These are phyloP conservation scores for Ammodytes dubius DNA, from an alignment of 2,113 vertebrate genomes.

Conservation along the genomic window DNA sequence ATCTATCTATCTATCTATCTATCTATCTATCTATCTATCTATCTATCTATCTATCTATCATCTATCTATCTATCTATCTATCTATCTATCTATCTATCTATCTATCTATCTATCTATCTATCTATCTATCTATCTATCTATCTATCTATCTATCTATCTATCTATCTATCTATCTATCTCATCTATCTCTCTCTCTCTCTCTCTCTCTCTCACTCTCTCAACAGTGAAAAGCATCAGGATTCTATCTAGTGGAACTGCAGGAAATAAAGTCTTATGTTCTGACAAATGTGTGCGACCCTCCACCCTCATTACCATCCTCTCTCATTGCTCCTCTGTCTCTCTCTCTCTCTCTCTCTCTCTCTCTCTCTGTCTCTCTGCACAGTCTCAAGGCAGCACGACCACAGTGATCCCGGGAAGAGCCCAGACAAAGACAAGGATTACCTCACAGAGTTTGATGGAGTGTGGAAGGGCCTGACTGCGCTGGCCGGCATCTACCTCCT, in stretches of 20 bases:
- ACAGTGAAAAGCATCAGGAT: neutral
- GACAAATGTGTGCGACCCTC: neutral
- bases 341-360: neutral
- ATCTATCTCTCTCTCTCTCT: too few relatives aligned
- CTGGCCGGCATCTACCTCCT: constrained; percentile 96
- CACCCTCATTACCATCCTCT: neutral
- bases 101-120: too few relatives aligned
- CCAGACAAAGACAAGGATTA: constrained; percentile 62
- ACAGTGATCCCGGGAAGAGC: constrained; percentile 70
- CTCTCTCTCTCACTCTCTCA: too few relatives aligned
- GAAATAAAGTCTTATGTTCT: constrained; percentile 16
- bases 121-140: too few relatives aligned
- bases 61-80: too few relatives aligned
- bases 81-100: too few relatives aligned
- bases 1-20: too few relatives aligned
- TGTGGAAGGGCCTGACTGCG: constrained; percentile 96
- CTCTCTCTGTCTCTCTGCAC: neutral
- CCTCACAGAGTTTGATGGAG: constrained; percentile 89
- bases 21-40: too few relatives aligned
- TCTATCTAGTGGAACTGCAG: neutral
- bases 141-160: too few relatives aligned
- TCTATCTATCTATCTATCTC: too few relatives aligned
- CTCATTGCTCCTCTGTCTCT: neutral
- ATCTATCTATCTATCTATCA: too few relatives aligned
- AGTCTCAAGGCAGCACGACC: constrained; percentile 94